phyloP scores from a whole-genome alignment of 2,113 vertebrate species.

The Copsychus sechellarum region DNA sequence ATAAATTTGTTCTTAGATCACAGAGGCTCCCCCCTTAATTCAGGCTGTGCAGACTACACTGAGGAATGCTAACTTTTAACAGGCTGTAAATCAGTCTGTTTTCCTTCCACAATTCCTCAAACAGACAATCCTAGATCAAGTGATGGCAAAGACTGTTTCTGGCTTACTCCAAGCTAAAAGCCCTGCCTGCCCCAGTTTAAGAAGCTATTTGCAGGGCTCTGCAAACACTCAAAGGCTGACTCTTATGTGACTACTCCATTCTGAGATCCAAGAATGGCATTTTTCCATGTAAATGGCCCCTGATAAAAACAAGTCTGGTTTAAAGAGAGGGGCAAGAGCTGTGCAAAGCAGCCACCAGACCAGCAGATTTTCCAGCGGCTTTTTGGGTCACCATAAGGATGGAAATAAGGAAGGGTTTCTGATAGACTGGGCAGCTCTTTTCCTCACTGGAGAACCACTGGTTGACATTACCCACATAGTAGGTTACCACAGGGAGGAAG shows the following conservation, averaged over 20 bases:
- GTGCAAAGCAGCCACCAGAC: not conserved
- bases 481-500: not conserved
- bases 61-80: not conserved
- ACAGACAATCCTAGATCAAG: not conserved
- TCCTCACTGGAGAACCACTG: not conserved
- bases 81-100: constrained; percentile 11
- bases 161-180: not conserved
- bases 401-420: not conserved
- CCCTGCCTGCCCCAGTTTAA: not conserved
- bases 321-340: not conserved
- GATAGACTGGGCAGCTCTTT: not conserved
- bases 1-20: not conserved
- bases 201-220: not conserved
- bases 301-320: not conserved
- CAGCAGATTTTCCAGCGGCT: not conserved
- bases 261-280: not conserved
- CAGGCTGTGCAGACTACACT: not conserved
- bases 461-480: not conserved
- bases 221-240: not conserved
- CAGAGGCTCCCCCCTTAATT: not conserved
- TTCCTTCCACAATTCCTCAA: not conserved
- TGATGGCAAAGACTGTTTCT: not conserved
- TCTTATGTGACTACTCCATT: not conserved
- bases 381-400: not conserved
- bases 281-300: not conserved